Conservation (phyloP, 2,113 vertebrate genomes). For the Ifrita kowaldi region DNA sequence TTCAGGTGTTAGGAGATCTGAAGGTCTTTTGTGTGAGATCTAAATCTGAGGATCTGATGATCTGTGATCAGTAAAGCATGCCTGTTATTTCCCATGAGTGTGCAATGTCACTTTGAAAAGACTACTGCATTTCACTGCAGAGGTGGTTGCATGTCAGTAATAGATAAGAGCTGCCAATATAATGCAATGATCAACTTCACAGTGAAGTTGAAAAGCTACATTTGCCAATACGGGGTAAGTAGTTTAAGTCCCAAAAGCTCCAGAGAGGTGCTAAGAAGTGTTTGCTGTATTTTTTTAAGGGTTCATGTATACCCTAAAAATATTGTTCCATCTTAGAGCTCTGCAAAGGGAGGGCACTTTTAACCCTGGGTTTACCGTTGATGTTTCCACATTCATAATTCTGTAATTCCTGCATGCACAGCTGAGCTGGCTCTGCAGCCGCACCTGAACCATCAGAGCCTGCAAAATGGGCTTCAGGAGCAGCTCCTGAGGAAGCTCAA, state of each 20-base stretch:
- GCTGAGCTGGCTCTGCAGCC: not conserved
- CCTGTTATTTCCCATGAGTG: not conserved
- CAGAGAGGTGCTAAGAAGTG: not conserved
- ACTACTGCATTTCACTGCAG: not conserved
- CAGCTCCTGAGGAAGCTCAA: not conserved
- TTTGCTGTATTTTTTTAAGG: not conserved
- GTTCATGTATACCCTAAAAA: not conserved
- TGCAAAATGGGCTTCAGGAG: not conserved
- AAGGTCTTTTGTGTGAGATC: not conserved
- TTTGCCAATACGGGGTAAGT: not conserved
- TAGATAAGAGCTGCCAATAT: not conserved
- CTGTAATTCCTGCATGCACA: not conserved
- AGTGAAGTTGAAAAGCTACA: not conserved
- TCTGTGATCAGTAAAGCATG: not conserved
- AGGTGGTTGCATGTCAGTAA: not conserved
- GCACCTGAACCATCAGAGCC: not conserved
- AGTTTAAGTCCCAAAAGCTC: not conserved
- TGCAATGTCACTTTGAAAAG: not conserved
- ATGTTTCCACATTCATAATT: not conserved
- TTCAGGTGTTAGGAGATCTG: conserved; percentile 5
- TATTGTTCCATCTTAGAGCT: not conserved
- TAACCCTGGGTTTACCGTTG: not conserved
- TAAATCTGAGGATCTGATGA: not conserved
- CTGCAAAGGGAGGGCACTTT: not conserved
- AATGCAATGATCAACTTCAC: not conserved